phyloP scores from a whole-genome alignment of 2,113 vertebrate genomes.

The Crotophaga sulcirostris region DNA sequence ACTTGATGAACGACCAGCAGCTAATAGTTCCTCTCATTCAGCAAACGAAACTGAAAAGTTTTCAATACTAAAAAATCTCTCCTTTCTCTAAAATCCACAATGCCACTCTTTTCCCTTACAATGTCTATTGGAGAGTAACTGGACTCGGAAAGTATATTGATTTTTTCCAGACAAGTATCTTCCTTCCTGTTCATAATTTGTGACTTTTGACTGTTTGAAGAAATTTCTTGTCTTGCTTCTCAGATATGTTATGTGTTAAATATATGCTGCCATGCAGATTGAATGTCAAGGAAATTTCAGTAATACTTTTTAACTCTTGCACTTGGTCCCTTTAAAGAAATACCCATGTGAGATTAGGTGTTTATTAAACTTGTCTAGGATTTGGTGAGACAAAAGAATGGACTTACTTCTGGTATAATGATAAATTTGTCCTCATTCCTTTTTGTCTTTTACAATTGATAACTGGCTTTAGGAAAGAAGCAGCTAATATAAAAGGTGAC shows the following conservation, averaged over 20 bases:
- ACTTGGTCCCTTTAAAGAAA: background rate
- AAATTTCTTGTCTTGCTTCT: background rate
- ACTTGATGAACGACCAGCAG: background rate
- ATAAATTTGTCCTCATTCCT: background rate
- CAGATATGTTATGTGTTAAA: background rate
- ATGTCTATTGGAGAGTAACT: background rate
- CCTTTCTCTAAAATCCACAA: background rate
- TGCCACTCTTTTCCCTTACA: background rate
- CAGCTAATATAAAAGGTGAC: background rate
- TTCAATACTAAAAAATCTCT: background rate
- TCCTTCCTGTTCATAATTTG: background rate
- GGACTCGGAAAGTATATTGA: background rate
- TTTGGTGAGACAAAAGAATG: background rate
- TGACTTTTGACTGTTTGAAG: background rate
- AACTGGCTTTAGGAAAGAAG: background rate
- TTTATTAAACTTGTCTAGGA: background rate
- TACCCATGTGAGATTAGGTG: background rate
- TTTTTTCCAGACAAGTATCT: background rate
- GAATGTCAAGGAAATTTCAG: background rate
- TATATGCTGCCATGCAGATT: background rate
- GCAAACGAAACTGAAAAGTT: background rate
- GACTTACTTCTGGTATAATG: background rate
- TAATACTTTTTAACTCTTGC: background rate
- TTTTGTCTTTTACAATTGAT: background rate
- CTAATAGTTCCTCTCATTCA: background rate